Base-by-base conservation (phyloP, 2,113 vertebrate genomes). In the Atherinomorus stipes region DNA sequence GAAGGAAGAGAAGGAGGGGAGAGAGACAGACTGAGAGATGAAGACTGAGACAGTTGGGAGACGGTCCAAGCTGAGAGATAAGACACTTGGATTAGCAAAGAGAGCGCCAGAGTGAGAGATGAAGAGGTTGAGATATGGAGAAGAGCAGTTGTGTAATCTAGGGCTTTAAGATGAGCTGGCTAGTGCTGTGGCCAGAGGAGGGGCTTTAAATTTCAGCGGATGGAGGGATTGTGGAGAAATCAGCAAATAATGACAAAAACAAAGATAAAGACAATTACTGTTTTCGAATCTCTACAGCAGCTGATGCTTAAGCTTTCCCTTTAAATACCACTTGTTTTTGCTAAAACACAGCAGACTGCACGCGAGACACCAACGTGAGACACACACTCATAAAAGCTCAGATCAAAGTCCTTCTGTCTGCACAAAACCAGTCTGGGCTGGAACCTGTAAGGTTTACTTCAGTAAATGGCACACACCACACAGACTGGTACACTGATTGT, bases 71-170 rank as follows among this genome's bases (percentile, higher is more conserved):
- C 80, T 68, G 79, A 76, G 80, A 86, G 86, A 90, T 91, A 89
- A 91, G 76, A 90, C 80, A 72, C 70, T 78, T 54, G 85, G 91
- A 91, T 91, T 92, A 90, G 81, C 8, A 44, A 37, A 31, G 69
- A 78, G 87, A 77, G 73, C 80, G 84, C 49, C 37, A 1, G 69
- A 86, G 85, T 62, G 75, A 78, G 84, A 88, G 90, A 91, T 87
- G 88, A 91, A 80, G 85, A 83, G 81, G 84, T 62, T 72, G 80
- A 83, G 90, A 91, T 90, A 85, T 4, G 62, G 64, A 81, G 87
- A 85, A 84, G 82, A 78, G 84, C 83, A 78, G 84, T 85, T 84
- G 85, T 87, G 79, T 92, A 93, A 92, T 93, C 88, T 88, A 38
- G 42, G 80, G 83, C 74, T 91, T 82, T 76, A 84, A 84, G 84